A percentile compares a stretch with the other conserved stretches of the same genome.
Evolutionary conservation across 2,888 invertebrate species (phyloP).

Genomic region (Eurytoma adleriae): DNA sequence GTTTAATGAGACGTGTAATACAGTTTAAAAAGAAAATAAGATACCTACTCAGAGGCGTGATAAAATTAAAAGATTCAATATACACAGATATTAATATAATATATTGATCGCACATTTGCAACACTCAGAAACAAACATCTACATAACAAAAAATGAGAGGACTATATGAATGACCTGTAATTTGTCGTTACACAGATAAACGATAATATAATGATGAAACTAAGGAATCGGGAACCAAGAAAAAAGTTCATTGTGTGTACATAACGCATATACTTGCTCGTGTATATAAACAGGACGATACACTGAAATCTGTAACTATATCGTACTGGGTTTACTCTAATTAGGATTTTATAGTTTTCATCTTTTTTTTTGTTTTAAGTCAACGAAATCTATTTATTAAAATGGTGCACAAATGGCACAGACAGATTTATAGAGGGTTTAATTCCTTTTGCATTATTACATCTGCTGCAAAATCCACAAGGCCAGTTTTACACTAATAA

Average conservation of each 20-base stretch:
- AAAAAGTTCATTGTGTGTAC: constrained; percentile 64
- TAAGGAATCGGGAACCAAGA: constrained; percentile 6
- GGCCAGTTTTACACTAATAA: constrained; percentile 66
- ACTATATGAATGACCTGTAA: background rate
- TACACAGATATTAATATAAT: constrained; percentile 35
- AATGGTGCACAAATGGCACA: constrained; percentile 52
- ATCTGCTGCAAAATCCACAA: constrained; percentile 62
- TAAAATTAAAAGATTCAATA: constrained; percentile 28
- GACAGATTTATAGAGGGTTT: constrained; percentile 7
- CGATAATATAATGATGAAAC: background rate
- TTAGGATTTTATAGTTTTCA: constrained; percentile 66
- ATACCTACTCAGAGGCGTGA: constrained; percentile 19
- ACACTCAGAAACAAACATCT: constrained; percentile 27
- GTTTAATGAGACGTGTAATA: constrained; percentile 63
- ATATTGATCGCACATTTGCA: constrained; percentile 32
- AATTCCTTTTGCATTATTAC: constrained; percentile 37
- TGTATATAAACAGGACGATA: constrained; percentile 65
- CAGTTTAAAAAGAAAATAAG: constrained; percentile 22
- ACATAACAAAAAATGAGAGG: background rate
- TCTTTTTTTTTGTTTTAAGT: constrained; percentile 63
- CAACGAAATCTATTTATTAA: constrained; percentile 64
- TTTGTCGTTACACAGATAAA: background rate
- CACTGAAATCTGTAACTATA: constrained; percentile 65
- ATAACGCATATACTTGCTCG: constrained; percentile 70
- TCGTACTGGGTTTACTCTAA: constrained; percentile 62